Conservation (phyloP, 2,888 invertebrate genomes). For the Nemurella pictetii region DNA sequence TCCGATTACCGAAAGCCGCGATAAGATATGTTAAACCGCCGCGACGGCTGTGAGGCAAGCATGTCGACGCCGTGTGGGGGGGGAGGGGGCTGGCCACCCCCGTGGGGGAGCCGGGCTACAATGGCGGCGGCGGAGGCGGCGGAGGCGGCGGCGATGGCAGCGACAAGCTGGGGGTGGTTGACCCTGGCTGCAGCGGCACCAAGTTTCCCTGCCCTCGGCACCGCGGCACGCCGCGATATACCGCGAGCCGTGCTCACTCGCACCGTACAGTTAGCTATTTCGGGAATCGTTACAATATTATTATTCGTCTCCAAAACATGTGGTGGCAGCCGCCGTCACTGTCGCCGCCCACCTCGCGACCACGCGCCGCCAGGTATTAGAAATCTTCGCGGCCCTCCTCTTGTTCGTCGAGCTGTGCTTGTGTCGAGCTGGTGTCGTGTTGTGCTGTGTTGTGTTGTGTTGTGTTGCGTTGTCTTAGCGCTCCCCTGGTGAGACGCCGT, state of each 20-base stretch:
- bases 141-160: neutral
- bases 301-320: conserved; percentile 22
- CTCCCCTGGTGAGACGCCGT: neutral
- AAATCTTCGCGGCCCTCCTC: neutral
- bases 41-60: too few relatives aligned
- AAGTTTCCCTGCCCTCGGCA: conserved; percentile 16
- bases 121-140: neutral
- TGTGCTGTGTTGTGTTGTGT: too few relatives aligned
- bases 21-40: too few relatives aligned
- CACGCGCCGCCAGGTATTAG: neutral
- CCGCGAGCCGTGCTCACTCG: neutral
- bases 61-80: neutral
- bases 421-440: too few relatives aligned
- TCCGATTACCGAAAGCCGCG: too few relatives aligned
- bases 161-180: conserved; percentile 12
- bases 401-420: too few relatives aligned
- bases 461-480: neutral
- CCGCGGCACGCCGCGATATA: neutral
- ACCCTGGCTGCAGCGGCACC: neutral
- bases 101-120: neutral
- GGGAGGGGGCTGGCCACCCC: neutral
- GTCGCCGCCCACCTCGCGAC: too few relatives aligned
- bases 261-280: conserved; percentile 19
- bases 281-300: conserved; percentile 30
- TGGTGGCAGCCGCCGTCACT: neutral